phyloP scores from a whole-genome alignment of 2,888 invertebrate species.

The Mantis religiosa region DNA sequence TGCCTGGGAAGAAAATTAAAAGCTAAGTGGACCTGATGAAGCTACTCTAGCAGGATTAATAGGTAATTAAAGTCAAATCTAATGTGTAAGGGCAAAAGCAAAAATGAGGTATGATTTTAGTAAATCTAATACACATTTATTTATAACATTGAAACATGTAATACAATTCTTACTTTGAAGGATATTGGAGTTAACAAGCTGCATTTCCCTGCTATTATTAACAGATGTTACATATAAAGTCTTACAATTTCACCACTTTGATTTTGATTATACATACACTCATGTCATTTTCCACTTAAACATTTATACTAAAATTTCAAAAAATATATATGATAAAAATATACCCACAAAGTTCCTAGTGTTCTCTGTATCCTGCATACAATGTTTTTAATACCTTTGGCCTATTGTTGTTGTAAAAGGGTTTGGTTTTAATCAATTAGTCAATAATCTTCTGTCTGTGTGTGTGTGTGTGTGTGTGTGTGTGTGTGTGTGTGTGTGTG shows the following conservation, averaged over 20 bases:
- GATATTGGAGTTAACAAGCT: background rate
- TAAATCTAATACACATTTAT: background rate
- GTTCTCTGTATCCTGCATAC: background rate
- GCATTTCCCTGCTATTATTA: background rate
- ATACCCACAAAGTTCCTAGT: background rate
- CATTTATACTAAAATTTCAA: background rate
- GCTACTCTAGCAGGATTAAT: too few relatives aligned
- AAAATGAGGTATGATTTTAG: background rate
- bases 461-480: too few relatives aligned
- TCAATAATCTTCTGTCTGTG: too few relatives aligned
- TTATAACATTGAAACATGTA: background rate
- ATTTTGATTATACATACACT: background rate
- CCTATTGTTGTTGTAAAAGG: too few relatives aligned
- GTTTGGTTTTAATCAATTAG: too few relatives aligned
- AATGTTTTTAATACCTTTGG: background rate
- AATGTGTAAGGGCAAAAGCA: background rate
- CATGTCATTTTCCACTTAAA: background rate
- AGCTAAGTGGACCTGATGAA: too few relatives aligned
- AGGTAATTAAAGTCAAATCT: background rate
- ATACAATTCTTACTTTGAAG: background rate
- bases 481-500: too few relatives aligned
- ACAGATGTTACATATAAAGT: background rate
- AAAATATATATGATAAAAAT: background rate
- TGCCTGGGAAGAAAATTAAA: too few relatives aligned
- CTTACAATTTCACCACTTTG: background rate